Evolutionary conservation across 1,140 invertebrate genomes (phyloP), one percentile per base, ranked within the genome.

Genomic region (Drosophila virilis): DNA sequence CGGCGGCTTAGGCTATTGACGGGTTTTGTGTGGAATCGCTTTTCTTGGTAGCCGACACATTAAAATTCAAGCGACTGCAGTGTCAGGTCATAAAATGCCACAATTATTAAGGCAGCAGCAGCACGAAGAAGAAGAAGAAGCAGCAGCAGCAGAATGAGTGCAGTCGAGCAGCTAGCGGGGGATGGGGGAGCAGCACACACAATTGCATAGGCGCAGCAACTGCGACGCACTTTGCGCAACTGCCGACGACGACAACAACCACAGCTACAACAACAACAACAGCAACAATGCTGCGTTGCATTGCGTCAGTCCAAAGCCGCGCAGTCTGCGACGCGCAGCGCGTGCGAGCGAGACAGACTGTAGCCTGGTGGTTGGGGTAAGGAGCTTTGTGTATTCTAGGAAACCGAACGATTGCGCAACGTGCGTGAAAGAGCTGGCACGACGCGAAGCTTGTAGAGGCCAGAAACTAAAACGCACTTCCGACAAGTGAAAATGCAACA

Each of bases 31-130:
- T 52, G 32, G 65, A 43, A 69, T 61, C 55, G 40, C n/a, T 59
- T 73, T 85, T 89, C 84, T 81, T 71, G 74, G 77, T 88, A 80
- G 78, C 46, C 65, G 67, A 45, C 15, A 71, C 79, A 88, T 80
- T 88, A 83, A 88, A 89, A 88, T 83, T 88, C 83, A 86, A 64
- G 52, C 74, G 79, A 88, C 83, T 88, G 83, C 83, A 88, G 78
- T 78, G 74, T 74, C 82, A 75, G 75, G 76, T 86, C 68, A 79
- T 86, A 78, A 86, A 85, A 60, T 78, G 66, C 64, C 66, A 85
- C 75, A 73, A 82, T 85, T 85, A 86, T 74, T 60, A 75, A 60
- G 68, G 65, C 71, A 68, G 57, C 61, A 35, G 51, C 51, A 65
- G 6, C 6, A 42, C 42, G 54, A 33, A 62, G 13, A 76, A 46